Evolutionary conservation across 2,797 vertebrate species (phyloP).

Genomic region (Prunella strophiata): DNA sequence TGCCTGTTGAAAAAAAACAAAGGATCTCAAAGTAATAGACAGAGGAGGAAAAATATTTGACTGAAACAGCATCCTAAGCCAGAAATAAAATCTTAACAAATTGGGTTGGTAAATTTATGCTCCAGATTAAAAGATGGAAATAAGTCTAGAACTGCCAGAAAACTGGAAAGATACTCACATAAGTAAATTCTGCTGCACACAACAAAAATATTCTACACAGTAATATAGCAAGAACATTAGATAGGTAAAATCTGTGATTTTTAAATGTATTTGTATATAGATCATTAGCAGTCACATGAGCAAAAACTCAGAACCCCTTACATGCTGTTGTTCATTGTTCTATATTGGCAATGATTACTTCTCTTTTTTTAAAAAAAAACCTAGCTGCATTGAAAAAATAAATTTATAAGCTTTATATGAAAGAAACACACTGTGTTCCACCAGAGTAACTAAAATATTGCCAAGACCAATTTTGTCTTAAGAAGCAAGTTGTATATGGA

Average conservation of each 20-base stretch:
- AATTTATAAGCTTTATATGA: background rate
- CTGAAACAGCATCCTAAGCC: background rate
- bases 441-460: background rate
- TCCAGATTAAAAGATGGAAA: background rate
- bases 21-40: background rate
- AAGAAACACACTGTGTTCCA: background rate
- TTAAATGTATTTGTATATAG: background rate
- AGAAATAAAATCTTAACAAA: background rate
- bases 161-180: background rate
- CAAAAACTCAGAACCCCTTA: background rate
- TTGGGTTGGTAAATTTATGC: background rate
- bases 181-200: background rate
- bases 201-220: background rate
- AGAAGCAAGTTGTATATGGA: background rate
- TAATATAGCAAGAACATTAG: background rate
- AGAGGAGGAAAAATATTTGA: background rate
- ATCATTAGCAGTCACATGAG: background rate
- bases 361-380: background rate
- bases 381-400: background rate
- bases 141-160: background rate
- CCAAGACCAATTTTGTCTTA: background rate
- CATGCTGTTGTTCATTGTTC: background rate
- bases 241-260: background rate
- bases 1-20: slow-evolving; percentile 76
- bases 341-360: background rate